These are phyloP conservation scores for Acanthiza pusilla DNA, from an alignment of 2,797 vertebrate species.

Conservation along the genomic window DNA sequence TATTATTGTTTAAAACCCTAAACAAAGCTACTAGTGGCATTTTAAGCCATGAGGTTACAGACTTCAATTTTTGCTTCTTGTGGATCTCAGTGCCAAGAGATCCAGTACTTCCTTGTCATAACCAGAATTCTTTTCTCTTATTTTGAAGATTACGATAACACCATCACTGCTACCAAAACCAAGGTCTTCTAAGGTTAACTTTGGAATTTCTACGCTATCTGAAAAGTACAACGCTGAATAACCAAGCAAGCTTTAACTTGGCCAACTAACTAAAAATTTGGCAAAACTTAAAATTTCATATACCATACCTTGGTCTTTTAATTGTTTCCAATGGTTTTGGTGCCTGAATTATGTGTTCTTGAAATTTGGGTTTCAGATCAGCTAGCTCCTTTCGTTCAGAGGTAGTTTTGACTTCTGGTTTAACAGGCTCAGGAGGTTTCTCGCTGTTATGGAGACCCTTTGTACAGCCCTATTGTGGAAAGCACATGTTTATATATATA, in stretches of 20 bases:
- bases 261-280: not conserved
- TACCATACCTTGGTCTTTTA: constrained; percentile 85
- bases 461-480: constrained; percentile 87
- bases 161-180: not conserved
- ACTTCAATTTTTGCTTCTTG: not conserved
- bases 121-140: not conserved
- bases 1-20: not conserved
- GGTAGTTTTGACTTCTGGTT: constrained; percentile 89
- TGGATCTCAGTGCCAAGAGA: not conserved
- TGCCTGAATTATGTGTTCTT: constrained; percentile 83
- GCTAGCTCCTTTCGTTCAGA: constrained; percentile 82
- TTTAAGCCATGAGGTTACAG: not conserved
- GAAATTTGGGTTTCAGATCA: constrained; percentile 77
- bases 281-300: not conserved
- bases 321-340: constrained; percentile 89
- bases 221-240: not conserved
- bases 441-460: constrained; percentile 92
- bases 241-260: not conserved
- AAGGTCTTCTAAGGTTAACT: not conserved
- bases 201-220: not conserved
- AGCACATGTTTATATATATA: not conserved
- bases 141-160: not conserved
- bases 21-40: not conserved
- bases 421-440: constrained; percentile 93
- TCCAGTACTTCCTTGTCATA: not conserved